Evolutionary conservation across 2,113 vertebrate genomes (phyloP).

Genomic region (Podarcis cretensis): DNA sequence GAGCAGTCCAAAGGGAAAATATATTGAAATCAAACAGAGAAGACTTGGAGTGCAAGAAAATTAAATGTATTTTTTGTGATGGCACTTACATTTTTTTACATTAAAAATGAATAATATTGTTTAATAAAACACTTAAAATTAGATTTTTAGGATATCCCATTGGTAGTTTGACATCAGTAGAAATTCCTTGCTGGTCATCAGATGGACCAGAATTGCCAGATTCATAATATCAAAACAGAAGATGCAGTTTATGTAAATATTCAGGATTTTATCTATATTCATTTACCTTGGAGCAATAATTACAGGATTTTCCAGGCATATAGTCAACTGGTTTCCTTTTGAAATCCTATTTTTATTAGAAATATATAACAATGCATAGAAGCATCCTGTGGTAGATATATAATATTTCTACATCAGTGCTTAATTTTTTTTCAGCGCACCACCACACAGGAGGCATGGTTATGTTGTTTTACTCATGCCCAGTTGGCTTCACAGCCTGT

Average conservation of each 20-base stretch:
- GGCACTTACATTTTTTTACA: not conserved
- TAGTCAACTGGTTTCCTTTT: no score
- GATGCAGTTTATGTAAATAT: not conserved
- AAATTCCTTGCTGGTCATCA: not conserved
- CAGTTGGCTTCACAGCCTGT: no score
- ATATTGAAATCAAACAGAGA: not conserved
- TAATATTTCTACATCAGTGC: no score
- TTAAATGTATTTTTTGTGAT: not conserved
- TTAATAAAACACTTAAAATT: not conserved
- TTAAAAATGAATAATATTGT: not conserved
- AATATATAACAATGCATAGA: no score
- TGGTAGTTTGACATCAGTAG: not conserved
- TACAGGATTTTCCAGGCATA: not conserved
- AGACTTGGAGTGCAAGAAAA: not conserved
- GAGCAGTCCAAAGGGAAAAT: not conserved
- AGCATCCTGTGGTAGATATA: no score
- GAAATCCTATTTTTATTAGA: no score
- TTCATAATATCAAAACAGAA: not conserved
- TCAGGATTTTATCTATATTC: not conserved
- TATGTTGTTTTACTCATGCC: no score
- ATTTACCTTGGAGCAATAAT: not conserved
- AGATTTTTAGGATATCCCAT: not conserved
- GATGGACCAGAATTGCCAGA: not conserved
- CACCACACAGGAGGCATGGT: no score
- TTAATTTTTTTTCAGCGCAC: no score